Percentiles rank a stretch among this genome's conserved stretches.
Conservation (phyloP, 2,797 vertebrate species). For the Rhodeus uyekii region DNA sequence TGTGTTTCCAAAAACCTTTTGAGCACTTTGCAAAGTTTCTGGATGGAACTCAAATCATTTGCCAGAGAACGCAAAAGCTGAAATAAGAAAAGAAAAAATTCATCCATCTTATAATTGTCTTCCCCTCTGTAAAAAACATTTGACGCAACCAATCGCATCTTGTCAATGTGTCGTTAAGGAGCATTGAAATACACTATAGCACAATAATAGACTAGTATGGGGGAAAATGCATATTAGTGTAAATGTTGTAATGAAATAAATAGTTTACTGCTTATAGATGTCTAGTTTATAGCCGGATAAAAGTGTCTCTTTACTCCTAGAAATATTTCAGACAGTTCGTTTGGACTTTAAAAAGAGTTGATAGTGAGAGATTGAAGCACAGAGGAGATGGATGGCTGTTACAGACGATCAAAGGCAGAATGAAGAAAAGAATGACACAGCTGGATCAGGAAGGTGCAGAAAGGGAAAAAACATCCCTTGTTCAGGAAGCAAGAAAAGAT, state of each 20-base stretch:
- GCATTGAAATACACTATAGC: neutral
- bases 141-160: neutral
- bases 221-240: neutral
- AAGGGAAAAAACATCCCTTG: conserved; percentile 60
- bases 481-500: conserved; percentile 59
- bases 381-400: conserved; percentile 75
- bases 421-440: conserved; percentile 71
- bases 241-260: neutral
- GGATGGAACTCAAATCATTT: too few relatives aligned
- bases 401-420: conserved; percentile 73
- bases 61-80: too few relatives aligned
- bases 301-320: conserved; percentile 59
- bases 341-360: conserved; percentile 67
- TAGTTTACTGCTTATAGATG: neutral
- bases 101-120: too few relatives aligned
- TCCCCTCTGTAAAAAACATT: too few relatives aligned
- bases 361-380: conserved; percentile 70
- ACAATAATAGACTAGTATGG: neutral
- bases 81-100: too few relatives aligned
- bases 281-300: neutral
- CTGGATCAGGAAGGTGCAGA: conserved; percentile 63
- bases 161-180: neutral
- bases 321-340: conserved; percentile 68
- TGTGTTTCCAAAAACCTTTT: too few relatives aligned
- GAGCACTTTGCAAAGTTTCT: too few relatives aligned